Percentiles rank a stretch among this genome's conserved stretches.
These are phyloP conservation scores for Gryllus longicercus DNA, from an alignment of 2,888 invertebrate species.

Conservation along the genomic window DNA sequence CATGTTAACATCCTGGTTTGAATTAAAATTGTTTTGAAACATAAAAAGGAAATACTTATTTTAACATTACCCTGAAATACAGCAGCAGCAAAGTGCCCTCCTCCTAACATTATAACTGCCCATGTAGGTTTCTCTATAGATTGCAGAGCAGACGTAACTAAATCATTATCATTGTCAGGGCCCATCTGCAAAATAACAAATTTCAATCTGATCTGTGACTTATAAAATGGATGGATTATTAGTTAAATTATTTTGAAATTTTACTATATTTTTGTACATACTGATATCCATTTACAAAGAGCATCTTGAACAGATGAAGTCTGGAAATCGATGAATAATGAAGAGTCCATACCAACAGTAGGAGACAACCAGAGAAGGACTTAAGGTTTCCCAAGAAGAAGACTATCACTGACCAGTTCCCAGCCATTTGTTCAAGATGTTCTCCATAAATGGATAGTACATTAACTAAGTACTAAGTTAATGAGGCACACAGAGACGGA, in stretches of 20 bases:
- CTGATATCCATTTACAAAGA: background rate
- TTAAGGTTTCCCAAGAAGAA: no score
- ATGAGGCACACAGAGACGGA: background rate
- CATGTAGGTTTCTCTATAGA: conserved; percentile 52
- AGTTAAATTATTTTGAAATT: background rate
- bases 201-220: background rate
- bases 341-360: no score
- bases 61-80: conserved; percentile 54
- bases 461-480: background rate
- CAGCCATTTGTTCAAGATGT: background rate
- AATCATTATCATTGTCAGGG: background rate
- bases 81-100: conserved; percentile 78
- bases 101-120: conserved; percentile 78
- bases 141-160: conserved; percentile 43
- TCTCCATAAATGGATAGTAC: background rate
- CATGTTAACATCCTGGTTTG: background rate
- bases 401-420: no score
- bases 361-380: no score
- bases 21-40: background rate
- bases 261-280: background rate
- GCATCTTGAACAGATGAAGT: background rate
- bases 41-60: background rate
- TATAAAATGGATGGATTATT: no score
- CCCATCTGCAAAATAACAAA: background rate
- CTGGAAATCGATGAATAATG: background rate